These are phyloP conservation scores for Tor tambroides DNA, from an alignment of 2,113 vertebrate species.

Conservation along the genomic window DNA sequence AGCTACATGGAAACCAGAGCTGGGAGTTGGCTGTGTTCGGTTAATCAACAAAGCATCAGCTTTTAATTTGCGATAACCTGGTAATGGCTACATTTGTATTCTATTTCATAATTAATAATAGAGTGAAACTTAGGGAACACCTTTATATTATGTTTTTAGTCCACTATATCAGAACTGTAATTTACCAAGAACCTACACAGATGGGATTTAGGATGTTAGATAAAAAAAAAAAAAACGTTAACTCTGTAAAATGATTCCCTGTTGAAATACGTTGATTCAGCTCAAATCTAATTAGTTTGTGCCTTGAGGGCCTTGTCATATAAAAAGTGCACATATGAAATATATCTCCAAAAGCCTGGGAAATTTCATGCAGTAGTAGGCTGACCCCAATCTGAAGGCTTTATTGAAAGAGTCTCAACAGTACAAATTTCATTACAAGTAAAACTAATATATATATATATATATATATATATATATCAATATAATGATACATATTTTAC, in stretches of 20 bases:
- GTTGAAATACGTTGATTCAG: background rate
- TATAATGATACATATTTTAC: background rate
- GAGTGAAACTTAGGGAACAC: background rate
- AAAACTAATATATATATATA: background rate
- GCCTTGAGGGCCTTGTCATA: background rate
- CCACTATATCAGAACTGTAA: background rate
- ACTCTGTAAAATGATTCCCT: background rate
- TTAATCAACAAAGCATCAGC: background rate
- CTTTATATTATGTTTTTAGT: background rate
- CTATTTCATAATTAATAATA: slow-evolving; percentile 19
- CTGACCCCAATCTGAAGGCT: background rate
- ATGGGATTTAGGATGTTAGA: background rate
- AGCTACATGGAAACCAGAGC: slow-evolving; percentile 35
- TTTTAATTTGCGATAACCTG: background rate
- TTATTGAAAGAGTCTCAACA: slow-evolving; percentile 18
- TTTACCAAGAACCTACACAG: background rate
- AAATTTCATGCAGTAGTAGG: slow-evolving; percentile 38
- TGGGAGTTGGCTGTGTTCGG: slow-evolving; percentile 12
- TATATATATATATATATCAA: too few relatives aligned
- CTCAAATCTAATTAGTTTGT: slow-evolving; percentile 2
- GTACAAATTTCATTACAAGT: background rate
- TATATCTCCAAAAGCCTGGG: background rate
- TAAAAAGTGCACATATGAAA: background rate
- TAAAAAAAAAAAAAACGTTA: background rate
- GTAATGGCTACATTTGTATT: background rate